Percentiles rank a stretch among this genome's conserved stretches.
phyloP scores from a whole-genome alignment of 2,888 invertebrate species.

The Epirrita christyi region DNA sequence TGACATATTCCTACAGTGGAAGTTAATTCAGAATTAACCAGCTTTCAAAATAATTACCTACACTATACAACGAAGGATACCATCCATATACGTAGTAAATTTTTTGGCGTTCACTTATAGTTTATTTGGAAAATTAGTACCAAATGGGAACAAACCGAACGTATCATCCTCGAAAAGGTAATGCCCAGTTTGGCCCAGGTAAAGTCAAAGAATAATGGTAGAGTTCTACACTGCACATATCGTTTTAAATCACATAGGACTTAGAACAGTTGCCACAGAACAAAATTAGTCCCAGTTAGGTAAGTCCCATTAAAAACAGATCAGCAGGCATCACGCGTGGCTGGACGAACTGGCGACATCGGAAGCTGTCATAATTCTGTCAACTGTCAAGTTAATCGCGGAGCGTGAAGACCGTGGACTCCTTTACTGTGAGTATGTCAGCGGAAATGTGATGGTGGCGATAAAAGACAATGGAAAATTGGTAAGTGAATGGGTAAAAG shows the following conservation, averaged over 20 bases:
- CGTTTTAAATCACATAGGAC: slow-evolving; percentile 1
- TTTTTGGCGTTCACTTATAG: too few relatives aligned
- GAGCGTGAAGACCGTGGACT: slow-evolving; percentile 37
- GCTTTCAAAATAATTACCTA: too few relatives aligned
- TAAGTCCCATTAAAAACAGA: slow-evolving; percentile 39
- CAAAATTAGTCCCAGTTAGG: slow-evolving; percentile 27
- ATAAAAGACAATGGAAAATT: slow-evolving; percentile 35
- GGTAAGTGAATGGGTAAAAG: slow-evolving; percentile 30
- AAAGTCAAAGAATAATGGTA: too few relatives aligned
- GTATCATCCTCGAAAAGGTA: too few relatives aligned
- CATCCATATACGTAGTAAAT: too few relatives aligned
- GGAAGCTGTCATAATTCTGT: slow-evolving; percentile 54
- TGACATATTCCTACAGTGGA: too few relatives aligned
- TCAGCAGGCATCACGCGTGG: slow-evolving; percentile 49
- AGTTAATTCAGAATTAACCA: too few relatives aligned
- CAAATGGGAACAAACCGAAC: too few relatives aligned
- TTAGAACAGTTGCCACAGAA: slow-evolving; percentile 19
- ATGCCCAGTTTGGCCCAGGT: too few relatives aligned
- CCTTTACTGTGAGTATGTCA: slow-evolving; percentile 22
- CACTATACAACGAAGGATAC: too few relatives aligned
- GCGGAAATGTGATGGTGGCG: slow-evolving; percentile 30
- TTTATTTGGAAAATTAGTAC: too few relatives aligned
- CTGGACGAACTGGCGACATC: slow-evolving; percentile 51
- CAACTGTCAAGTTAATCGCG: slow-evolving; percentile 37
- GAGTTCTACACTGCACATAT: too few relatives aligned